Percentiles rank a stretch among this genome's conserved stretches.
Conservation (phyloP, 1,140 invertebrate species). For the roundworm (Caenorhabditis elegans) region WBcel235 BX284606.5:17396501-17397000, state of each 20-base stretch:
- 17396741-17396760: conserved; percentile 8
- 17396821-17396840: background rate
- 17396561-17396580: background rate
- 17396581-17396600: background rate
- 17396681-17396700: background rate
- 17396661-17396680: background rate
- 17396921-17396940: background rate
- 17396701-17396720: background rate
- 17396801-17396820: background rate
- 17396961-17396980: background rate
- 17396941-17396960: background rate
- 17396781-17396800: conserved; percentile 18
- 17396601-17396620: background rate
- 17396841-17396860: conserved; percentile 5
- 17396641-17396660: background rate
- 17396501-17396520: background rate
- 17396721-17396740: background rate
- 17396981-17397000: background rate
- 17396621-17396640: background rate
- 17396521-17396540: background rate
- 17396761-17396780: background rate
- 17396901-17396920: conserved; percentile 2
- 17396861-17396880: background rate
- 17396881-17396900: background rate
- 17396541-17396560: conserved; percentile 15